A percentile compares a stretch with the other conserved stretches of the same genome.
phyloP scores from a whole-genome alignment of 2,113 vertebrate genomes.

The Dasyprocta punctata region DNA sequence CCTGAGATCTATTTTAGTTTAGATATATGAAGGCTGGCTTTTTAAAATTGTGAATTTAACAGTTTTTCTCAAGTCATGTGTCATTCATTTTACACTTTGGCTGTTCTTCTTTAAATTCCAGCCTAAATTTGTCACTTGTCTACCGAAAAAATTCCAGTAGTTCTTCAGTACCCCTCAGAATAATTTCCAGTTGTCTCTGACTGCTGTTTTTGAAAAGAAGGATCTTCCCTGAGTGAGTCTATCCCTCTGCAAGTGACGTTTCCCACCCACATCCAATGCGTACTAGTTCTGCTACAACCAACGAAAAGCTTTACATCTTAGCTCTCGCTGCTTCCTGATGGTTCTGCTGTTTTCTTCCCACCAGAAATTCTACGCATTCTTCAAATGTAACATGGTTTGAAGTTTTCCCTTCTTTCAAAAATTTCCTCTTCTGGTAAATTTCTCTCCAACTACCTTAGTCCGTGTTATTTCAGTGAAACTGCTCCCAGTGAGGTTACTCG shows the following conservation, averaged over 20 bases:
- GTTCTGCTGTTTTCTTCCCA: not conserved
- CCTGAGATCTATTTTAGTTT: not conserved
- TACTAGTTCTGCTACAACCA: not conserved
- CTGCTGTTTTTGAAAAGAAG: not conserved
- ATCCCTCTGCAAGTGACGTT: not conserved
- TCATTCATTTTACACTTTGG: not conserved
- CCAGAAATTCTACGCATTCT: not conserved
- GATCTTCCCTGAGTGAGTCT: not conserved
- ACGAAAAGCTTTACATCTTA: not conserved
- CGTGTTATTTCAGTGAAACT: not conserved
- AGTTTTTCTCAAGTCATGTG: not conserved
- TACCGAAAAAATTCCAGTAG: not conserved
- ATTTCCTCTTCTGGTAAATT: not conserved
- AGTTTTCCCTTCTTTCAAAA: not conserved
- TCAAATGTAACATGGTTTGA: not conserved
- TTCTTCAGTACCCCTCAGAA: not conserved
- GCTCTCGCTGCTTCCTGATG: not conserved
- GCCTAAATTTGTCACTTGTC: not conserved
- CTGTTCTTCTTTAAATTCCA: not conserved
- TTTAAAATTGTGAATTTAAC: not conserved
- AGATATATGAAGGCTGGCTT: not conserved
- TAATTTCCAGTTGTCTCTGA: not conserved
- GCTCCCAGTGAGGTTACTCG: not conserved
- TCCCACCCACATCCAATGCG: not conserved
- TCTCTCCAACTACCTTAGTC: not conserved